Evolutionary conservation across 2,113 vertebrate species (phyloP).

Genomic region (Recurvirostra avosetta): DNA sequence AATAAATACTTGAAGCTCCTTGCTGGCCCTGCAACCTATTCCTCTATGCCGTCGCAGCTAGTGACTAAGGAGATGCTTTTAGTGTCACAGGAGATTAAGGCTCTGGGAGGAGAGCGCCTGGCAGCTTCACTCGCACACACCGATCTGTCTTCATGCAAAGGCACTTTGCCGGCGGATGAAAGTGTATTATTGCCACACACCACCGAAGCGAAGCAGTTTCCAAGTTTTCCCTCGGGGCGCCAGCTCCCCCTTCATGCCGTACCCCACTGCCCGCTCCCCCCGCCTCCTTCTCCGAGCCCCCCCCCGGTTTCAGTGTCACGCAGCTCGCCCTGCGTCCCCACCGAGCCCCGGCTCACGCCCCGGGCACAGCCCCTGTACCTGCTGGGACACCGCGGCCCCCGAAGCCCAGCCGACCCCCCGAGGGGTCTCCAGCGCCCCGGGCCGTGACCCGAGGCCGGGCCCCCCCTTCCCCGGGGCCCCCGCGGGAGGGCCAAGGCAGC

Average conservation of each 20-base stretch:
- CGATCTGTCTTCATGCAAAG: neutral
- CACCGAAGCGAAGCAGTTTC: neutral
- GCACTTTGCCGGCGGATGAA: neutral
- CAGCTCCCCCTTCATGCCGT: neutral
- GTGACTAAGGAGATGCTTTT: conserved; percentile 13
- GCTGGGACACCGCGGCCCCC: neutral
- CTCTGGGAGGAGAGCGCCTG: neutral
- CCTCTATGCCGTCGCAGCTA: neutral
- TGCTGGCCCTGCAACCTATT: neutral
- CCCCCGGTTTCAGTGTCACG: too few relatives aligned
- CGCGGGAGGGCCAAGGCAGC: neutral
- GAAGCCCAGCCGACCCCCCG: neutral
- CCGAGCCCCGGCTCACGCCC: neutral
- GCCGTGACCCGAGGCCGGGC: neutral
- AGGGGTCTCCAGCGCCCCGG: neutral
- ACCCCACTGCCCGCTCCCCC: neutral
- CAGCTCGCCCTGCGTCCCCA: fast-evolving
- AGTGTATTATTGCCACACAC: neutral
- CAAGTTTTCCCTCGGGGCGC: neutral
- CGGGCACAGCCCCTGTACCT: neutral
- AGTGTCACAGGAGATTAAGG: conserved; percentile 13
- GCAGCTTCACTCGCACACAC: neutral
- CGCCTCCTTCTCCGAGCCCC: neutral
- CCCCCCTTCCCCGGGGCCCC: neutral
- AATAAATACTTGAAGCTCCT: neutral